Evolutionary conservation across 1,140 invertebrate genomes (phyloP).

Genomic region (Danaus plexippus): DNA sequence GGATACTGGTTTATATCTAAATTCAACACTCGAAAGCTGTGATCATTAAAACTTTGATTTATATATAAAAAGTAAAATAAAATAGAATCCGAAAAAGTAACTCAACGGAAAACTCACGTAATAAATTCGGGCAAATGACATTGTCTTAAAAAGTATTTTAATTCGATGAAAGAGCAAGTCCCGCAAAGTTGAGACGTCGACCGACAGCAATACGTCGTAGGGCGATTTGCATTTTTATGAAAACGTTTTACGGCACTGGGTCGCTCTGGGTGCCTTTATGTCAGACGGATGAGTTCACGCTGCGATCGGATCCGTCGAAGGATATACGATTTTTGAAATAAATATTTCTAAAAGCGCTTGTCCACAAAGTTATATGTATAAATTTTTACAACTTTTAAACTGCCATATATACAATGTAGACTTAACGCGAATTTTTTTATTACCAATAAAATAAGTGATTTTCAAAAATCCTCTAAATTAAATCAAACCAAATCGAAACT

Average conservation of each 20-base stretch:
- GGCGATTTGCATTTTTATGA: conserved; percentile 63
- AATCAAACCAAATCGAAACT: conserved; percentile 11
- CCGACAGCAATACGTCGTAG: conserved; percentile 48
- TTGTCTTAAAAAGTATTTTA: conserved; percentile 58
- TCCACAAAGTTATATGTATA: too few species aligned
- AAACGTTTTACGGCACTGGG: conserved; percentile 43
- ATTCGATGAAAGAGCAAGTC: conserved; percentile 50
- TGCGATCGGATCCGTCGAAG: conserved; percentile 7
- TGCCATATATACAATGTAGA: too few species aligned
- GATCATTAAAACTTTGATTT: too few species aligned
- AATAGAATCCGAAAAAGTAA: conserved; percentile 1
- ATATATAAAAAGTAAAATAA: too few species aligned
- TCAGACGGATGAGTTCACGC: conserved; percentile 4
- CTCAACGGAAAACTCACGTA: conserved; percentile 11
- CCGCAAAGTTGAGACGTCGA: conserved; percentile 33
- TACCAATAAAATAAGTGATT: too few species aligned
- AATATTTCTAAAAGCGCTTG: too few species aligned
- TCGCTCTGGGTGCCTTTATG: conserved; percentile 4
- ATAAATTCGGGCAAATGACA: conserved; percentile 37
- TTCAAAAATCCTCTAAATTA: background rate
- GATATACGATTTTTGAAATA: conserved; percentile 8
- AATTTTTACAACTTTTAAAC: too few species aligned
- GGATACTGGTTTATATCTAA: too few species aligned
- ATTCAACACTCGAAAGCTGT: too few species aligned
- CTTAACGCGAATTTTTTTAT: too few species aligned